Evolutionary conservation across 2,888 invertebrate genomes (phyloP).

Genomic region (Nephrotoma guestfalica): DNA sequence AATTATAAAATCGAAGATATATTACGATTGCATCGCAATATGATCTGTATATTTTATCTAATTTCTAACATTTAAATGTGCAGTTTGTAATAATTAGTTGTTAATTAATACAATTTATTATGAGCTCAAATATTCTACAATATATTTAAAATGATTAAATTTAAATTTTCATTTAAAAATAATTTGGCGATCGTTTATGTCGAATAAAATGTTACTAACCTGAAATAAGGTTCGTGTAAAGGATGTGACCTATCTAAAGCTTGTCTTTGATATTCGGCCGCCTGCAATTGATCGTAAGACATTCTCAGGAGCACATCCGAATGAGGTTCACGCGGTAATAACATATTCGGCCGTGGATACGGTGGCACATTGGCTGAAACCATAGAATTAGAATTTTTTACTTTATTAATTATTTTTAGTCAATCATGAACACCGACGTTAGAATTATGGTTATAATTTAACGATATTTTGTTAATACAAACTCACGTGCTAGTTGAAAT

Average conservation of each 20-base stretch:
- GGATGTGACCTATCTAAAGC: slow-evolving; percentile 21
- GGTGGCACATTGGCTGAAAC: slow-evolving; percentile 31
- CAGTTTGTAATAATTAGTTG: too few species aligned
- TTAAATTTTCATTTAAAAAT: neutral
- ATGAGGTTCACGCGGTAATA: slow-evolving; percentile 34
- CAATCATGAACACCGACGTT: neutral
- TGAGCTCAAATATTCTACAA: neutral
- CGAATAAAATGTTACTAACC: slow-evolving; percentile 18
- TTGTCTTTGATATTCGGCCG: slow-evolving; percentile 34
- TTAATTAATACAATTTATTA: too few species aligned
- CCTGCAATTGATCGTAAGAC: slow-evolving; percentile 35
- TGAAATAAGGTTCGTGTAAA: slow-evolving; percentile 32
- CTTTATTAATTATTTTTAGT: slow-evolving; percentile 3
- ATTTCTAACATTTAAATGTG: neutral
- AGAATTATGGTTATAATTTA: neutral
- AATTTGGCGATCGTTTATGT: neutral
- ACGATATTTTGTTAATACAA: slow-evolving; percentile 24
- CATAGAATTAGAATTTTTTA: slow-evolving; percentile 4
- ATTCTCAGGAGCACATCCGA: slow-evolving; percentile 33
- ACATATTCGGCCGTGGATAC: slow-evolving; percentile 35
- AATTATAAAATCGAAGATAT: too few species aligned
- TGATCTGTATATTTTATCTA: neutral
- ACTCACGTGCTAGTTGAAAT: slow-evolving; percentile 43
- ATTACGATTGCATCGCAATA: too few species aligned
- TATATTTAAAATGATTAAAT: neutral